Evolutionary conservation across 35 echinoderm and acorn worm species (phyloP).

Genomic region (Heliocidaris tuberculata): DNA sequence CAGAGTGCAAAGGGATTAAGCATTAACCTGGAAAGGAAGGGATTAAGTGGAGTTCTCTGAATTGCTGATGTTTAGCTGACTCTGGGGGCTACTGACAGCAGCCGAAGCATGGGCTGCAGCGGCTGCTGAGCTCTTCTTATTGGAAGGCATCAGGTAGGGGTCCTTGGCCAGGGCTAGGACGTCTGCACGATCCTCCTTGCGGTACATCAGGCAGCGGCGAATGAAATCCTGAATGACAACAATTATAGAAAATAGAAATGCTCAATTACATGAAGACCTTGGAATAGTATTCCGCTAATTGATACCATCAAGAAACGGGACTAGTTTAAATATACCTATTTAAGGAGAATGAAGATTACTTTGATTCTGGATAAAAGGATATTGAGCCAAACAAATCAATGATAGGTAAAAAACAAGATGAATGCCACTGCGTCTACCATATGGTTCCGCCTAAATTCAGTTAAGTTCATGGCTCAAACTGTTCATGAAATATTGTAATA

Average conservation of each 20-base stretch:
- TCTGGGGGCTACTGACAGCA: constrained; percentile 27
- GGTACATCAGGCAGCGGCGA: constrained; percentile 86
- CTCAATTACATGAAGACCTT: background rate
- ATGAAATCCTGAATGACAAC: constrained; percentile 78
- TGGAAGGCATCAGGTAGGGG: constrained; percentile 69
- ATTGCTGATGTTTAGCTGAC: background rate
- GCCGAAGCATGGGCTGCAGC: constrained; percentile 15
- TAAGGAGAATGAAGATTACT: no score
- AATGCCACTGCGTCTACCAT: no score
- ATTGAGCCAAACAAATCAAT: no score
- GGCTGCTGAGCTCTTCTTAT: constrained; percentile 52
- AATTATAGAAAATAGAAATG: background rate
- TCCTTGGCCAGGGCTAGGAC: constrained; percentile 81
- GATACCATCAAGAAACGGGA: no score
- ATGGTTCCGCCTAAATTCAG: no score
- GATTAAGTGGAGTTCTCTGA: constrained; percentile 44
- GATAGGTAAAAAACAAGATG: no score
- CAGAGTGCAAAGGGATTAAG: background rate
- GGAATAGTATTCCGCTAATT: background rate
- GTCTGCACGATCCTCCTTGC: constrained; percentile 82
- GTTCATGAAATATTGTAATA: no score
- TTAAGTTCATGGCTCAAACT: no score
- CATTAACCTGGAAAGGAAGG: background rate
- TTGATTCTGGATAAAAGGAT: no score
- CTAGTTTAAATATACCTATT: no score